A percentile compares a stretch with the other conserved stretches of the same genome.
Conservation (phyloP, 2,113 vertebrate species). For the Dicaeum eximium region DNA sequence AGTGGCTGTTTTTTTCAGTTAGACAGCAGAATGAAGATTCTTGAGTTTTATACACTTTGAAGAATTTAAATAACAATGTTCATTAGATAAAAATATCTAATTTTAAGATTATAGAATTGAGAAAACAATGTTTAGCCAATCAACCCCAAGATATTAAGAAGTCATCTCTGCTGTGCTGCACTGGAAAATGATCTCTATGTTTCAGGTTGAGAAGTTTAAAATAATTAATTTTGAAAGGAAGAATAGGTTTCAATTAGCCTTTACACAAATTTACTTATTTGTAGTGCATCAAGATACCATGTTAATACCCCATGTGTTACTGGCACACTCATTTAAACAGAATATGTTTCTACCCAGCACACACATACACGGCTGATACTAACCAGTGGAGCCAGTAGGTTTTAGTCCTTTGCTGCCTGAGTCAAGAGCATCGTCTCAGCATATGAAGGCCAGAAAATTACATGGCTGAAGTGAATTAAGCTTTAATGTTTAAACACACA, state of each 20-base stretch:
- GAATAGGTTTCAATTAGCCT: not conserved
- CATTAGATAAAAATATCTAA: not conserved
- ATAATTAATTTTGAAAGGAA: conserved; percentile 18
- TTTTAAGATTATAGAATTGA: not conserved
- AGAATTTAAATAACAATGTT: not conserved
- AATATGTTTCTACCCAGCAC: not conserved
- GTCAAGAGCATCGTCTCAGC: conserved; percentile 11
- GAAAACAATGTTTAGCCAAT: not conserved
- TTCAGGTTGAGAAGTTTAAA: conserved; percentile 19
- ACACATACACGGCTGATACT: not conserved
- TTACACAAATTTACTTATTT: conserved; percentile 2
- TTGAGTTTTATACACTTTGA: not conserved
- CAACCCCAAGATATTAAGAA: not conserved
- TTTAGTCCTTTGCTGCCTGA: conserved; percentile 24
- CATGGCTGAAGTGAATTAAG: conserved; percentile 34
- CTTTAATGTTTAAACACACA: conserved; percentile 27
- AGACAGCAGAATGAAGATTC: not conserved
- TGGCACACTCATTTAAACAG: not conserved
- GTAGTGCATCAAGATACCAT: not conserved
- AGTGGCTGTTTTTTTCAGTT: not conserved
- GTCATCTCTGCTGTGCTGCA: not conserved
- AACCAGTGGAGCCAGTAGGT: not conserved
- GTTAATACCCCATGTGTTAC: not conserved
- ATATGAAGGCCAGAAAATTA: conserved; percentile 45
- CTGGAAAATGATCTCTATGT: not conserved